Evolutionary conservation across 2,113 vertebrate genomes (phyloP).

Genomic region (Bubo blakistoni): DNA sequence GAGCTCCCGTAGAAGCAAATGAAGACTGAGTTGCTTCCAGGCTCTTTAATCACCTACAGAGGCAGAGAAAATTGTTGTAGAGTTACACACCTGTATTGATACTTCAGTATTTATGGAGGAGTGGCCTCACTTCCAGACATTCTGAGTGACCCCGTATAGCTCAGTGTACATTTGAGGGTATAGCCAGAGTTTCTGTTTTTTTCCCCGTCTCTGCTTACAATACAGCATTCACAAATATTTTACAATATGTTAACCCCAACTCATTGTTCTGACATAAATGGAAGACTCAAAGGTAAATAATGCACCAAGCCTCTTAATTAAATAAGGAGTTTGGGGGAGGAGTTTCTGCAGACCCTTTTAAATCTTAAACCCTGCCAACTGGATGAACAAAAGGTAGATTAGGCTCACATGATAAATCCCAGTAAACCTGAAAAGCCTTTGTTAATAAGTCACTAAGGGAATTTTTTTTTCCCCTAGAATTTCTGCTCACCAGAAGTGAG

Average conservation of each 20-base stretch:
- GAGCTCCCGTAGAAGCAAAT: neutral
- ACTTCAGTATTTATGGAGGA: neutral
- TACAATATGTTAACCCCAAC: neutral
- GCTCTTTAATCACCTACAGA: neutral
- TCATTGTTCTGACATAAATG: slow-evolving; percentile 16
- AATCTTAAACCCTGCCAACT: slow-evolving; percentile 57
- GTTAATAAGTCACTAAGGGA: slow-evolving; percentile 65
- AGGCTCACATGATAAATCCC: slow-evolving; percentile 65
- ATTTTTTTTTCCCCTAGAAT: neutral
- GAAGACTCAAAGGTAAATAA: slow-evolving; percentile 50
- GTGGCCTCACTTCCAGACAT: neutral
- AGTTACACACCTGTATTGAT: slow-evolving; percentile 1
- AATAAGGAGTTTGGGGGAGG: slow-evolving; percentile 23
- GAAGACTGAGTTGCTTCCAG: neutral
- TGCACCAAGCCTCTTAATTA: slow-evolving; percentile 57
- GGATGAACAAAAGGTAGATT: slow-evolving; percentile 68
- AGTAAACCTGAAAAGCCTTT: slow-evolving; percentile 61
- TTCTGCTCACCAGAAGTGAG: slow-evolving; percentile 23
- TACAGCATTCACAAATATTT: slow-evolving; percentile 1
- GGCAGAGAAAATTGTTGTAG: neutral
- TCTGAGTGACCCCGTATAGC: neutral
- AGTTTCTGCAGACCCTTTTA: slow-evolving; percentile 52
- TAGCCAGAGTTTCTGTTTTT: neutral
- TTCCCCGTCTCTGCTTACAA: neutral
- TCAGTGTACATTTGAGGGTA: neutral